Conservation (phyloP, 2,797 vertebrate species). For the Ptychobarbus kaznakovi region DNA sequence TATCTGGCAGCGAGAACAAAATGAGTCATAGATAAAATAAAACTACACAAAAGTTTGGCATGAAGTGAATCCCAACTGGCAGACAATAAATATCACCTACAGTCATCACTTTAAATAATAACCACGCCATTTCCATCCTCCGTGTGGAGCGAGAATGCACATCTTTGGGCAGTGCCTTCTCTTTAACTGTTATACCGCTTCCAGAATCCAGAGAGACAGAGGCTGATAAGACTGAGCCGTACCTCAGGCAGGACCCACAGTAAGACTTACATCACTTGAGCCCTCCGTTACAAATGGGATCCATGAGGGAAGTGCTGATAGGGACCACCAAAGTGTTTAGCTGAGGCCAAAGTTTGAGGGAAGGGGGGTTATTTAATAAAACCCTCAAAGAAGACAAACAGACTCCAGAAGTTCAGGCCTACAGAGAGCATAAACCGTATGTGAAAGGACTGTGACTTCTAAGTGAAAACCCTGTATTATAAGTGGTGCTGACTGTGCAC, state of each 20-base stretch:
- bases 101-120: slow-evolving; percentile 26
- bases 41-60: slow-evolving; percentile 24
- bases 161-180: slow-evolving; percentile 20
- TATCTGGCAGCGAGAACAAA: not conserved
- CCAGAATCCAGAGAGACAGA: slow-evolving; percentile 12
- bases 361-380: slow-evolving; percentile 13
- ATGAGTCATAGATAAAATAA: slow-evolving; percentile 8
- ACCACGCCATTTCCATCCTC: not conserved
- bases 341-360: not conserved
- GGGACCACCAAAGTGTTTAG: not conserved
- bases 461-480: not conserved
- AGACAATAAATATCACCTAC: not conserved
- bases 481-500: not conserved
- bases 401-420: slow-evolving; percentile 3
- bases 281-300: slow-evolving; percentile 20
- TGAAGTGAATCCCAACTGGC: slow-evolving; percentile 10
- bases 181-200: not conserved
- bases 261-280: slow-evolving; percentile 7
- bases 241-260: slow-evolving; percentile 18
- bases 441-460: not conserved
- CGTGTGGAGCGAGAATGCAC: not conserved
- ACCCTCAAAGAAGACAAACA: not conserved
- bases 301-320: slow-evolving; percentile 33
- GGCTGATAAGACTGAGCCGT: not conserved
- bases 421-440: not conserved